Base-by-base conservation (phyloP, 1,140 invertebrate species). In the Anastatus disparis region DNA sequence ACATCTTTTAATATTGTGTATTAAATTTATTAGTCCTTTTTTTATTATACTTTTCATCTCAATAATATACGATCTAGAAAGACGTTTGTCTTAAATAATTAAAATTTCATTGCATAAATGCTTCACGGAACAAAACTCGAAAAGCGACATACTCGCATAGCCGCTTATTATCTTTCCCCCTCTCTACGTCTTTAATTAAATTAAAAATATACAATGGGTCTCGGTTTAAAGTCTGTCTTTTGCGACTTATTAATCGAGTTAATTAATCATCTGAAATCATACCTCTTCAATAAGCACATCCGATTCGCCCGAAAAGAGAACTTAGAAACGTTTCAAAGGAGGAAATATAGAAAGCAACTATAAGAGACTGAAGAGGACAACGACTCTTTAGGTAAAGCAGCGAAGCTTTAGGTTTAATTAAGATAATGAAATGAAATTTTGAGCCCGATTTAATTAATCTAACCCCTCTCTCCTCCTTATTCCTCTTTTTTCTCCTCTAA, bases 361-460 rank as follows among this genome's bases (percentile, higher is more conserved):
- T n/a, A n/a, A n/a, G n/a, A n/a, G n/a, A n/a, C n/a, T n/a, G n/a
- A n/a, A n/a, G n/a, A n/a, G n/a, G n/a, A n/a, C n/a, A n/a, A n/a
- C n/a, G n/a, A n/a, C n/a, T n/a, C n/a, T n/a, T n/a, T n/a, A n/a
- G n/a, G n/a, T n/a, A n/a, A n/a, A n/a, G n/a, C n/a, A n/a, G n/a
- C n/a, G n/a, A n/a, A n/a, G n/a, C 31, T 35, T 10, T 35, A 6
- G 29, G 35, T 63, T 62, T 20, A 70, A 62, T 63, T 55, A 70
- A 70, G 58, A 44, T 55, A 63, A 70, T 70, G 58, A 62, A 70
- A 70, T 70, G 58, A 70, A 70, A 55, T 70, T 70, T 70, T 48
- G 46, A 63, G 38, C n/a, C 24, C 48, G 50, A 70, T 70, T 70
- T 70, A 62, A 70, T 70, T 70, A 55, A 69, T 69, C 50, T 52